A percentile compares a stretch with the other conserved stretches of the same genome.
These are phyloP conservation scores for Antheraea assamensis DNA, from an alignment of 2,888 invertebrate species.

Conservation along the genomic window DNA sequence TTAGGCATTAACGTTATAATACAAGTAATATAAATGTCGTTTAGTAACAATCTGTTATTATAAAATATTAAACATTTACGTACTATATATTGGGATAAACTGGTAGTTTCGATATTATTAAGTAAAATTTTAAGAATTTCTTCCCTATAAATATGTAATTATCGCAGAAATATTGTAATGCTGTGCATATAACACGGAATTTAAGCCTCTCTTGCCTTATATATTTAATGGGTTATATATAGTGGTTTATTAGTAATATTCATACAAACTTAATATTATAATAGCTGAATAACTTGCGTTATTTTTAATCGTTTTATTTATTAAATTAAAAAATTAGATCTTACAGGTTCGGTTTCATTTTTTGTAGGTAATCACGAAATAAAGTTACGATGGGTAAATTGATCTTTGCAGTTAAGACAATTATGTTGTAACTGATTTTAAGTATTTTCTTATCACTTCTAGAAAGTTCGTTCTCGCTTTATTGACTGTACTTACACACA, in stretches of 20 bases:
- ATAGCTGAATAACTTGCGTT: constrained; percentile 26
- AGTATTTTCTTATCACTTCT: too few relatives aligned
- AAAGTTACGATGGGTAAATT: neutral
- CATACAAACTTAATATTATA: constrained; percentile 20
- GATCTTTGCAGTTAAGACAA: neutral
- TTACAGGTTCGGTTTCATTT: neutral
- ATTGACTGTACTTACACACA: neutral
- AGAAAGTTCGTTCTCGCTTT: neutral
- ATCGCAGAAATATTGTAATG: constrained; percentile 10
- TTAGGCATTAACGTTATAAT: neutral
- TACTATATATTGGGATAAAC: neutral
- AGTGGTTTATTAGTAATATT: constrained; percentile 2
- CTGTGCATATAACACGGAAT: constrained; percentile 7
- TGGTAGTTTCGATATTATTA: neutral
- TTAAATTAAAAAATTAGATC: neutral
- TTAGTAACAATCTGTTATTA: constrained; percentile 28
- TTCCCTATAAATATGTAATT: constrained; percentile 8
- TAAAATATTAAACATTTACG: neutral
- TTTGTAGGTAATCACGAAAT: neutral
- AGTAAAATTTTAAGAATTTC: neutral
- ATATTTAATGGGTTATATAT: neutral
- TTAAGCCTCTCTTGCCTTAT: constrained; percentile 10
- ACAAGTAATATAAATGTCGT: neutral
- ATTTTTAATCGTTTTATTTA: neutral
- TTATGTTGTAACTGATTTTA: too few relatives aligned